A percentile compares a stretch with the other conserved stretches of the same genome.
These are phyloP conservation scores for Calameuta pallipes DNA, from an alignment of 2,888 invertebrate species.

Conservation along the genomic window DNA sequence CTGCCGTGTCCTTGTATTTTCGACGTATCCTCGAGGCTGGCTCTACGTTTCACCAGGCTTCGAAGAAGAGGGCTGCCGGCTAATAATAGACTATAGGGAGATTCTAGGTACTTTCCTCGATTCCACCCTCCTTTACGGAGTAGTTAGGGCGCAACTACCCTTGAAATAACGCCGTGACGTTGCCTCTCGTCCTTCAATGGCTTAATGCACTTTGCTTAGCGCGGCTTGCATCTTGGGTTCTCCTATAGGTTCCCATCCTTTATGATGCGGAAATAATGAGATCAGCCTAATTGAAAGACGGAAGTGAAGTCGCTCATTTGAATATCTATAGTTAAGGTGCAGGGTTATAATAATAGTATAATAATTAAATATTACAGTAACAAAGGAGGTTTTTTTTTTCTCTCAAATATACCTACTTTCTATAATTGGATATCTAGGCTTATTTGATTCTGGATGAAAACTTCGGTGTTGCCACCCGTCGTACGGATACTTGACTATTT, in stretches of 20 bases:
- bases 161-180: slow-evolving; percentile 33
- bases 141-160: slow-evolving; percentile 31
- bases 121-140: slow-evolving; percentile 6
- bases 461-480: neutral
- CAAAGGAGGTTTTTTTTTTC: neutral
- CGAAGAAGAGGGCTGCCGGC: neutral
- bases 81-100: neutral
- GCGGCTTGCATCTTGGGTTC: slow-evolving; percentile 9
- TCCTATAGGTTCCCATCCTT: slow-evolving; percentile 1
- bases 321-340: neutral
- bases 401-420: neutral
- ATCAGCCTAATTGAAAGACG: slow-evolving; percentile 3
- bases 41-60: neutral
- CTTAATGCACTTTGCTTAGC: slow-evolving; percentile 34
- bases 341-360: neutral
- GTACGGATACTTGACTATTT: neutral
- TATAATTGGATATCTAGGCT: neutral
- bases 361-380: neutral
- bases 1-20: neutral
- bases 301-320: neutral
- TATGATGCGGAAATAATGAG: slow-evolving; percentile 27
- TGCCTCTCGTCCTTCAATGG: slow-evolving; percentile 16
- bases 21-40: neutral
- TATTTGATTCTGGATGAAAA: neutral
- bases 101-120: neutral